Conservation (phyloP, 2,113 vertebrate genomes). For the Lophotis ruficrista region DNA sequence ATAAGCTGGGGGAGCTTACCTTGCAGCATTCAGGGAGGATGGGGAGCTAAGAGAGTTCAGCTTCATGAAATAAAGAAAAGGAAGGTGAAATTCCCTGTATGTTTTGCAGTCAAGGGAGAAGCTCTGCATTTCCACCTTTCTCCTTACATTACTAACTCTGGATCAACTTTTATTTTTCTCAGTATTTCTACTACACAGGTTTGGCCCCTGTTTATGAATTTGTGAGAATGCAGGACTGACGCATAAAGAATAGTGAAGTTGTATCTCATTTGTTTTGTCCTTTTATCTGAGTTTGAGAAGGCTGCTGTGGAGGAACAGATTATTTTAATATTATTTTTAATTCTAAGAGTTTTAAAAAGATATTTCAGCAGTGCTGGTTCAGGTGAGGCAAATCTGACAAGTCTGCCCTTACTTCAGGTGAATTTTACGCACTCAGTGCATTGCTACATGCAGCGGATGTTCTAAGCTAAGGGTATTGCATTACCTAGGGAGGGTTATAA, state of each 20-base stretch:
- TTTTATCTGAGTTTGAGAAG: neutral
- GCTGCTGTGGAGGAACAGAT: neutral
- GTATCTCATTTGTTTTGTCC: neutral
- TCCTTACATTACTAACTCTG: neutral
- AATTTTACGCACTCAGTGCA: neutral
- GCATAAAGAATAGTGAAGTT: neutral
- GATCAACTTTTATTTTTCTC: neutral
- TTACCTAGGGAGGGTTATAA: neutral
- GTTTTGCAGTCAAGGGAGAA: neutral
- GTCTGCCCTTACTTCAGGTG: neutral
- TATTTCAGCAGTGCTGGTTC: neutral
- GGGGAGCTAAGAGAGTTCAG: neutral
- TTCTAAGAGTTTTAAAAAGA: neutral
- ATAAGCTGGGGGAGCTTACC: neutral
- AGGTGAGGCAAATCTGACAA: neutral
- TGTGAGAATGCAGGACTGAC: no score
- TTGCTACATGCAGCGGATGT: neutral
- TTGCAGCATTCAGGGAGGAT: neutral
- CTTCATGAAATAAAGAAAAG: neutral
- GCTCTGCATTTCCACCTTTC: neutral
- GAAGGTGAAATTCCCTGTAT: neutral
- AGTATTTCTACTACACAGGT: neutral
- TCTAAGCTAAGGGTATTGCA: neutral
- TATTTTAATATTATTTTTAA: neutral
- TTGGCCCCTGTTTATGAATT: neutral